phyloP scores from a whole-genome alignment of 2,113 vertebrate genomes.

The Tapirus terrestris region DNA sequence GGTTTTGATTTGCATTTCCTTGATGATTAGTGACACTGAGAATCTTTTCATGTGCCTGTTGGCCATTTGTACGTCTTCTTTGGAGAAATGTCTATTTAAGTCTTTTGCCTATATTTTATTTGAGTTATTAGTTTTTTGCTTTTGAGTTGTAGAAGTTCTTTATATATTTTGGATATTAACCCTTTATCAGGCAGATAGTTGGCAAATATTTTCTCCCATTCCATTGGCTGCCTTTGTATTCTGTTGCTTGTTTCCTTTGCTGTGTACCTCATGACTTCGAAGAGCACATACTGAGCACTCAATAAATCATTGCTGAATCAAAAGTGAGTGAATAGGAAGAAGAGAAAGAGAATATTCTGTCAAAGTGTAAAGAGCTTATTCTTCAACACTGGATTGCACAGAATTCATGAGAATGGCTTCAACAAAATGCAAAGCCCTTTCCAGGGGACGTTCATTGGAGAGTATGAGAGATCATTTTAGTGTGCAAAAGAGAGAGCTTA shows the following conservation, averaged over 20 bases:
- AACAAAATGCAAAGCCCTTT: background rate
- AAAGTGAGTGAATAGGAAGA: constrained; percentile 1
- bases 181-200: background rate
- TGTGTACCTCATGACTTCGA: background rate
- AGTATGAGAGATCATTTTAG: background rate
- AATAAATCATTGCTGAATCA: background rate
- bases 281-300: background rate
- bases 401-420: background rate
- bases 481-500: background rate
- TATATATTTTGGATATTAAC: background rate
- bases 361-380: background rate
- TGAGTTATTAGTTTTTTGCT: background rate
- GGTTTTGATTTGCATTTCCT: background rate
- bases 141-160: background rate
- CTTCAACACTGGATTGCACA: background rate
- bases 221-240: background rate
- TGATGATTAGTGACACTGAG: background rate
- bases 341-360: background rate
- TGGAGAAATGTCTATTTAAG: background rate
- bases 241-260: background rate
- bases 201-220: background rate
- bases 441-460: background rate
- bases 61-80: background rate
- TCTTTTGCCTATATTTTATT: background rate
- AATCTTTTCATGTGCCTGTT: background rate